phyloP scores from a whole-genome alignment of 2,113 vertebrate species.

The Thamnaconus septentrionalis region DNA sequence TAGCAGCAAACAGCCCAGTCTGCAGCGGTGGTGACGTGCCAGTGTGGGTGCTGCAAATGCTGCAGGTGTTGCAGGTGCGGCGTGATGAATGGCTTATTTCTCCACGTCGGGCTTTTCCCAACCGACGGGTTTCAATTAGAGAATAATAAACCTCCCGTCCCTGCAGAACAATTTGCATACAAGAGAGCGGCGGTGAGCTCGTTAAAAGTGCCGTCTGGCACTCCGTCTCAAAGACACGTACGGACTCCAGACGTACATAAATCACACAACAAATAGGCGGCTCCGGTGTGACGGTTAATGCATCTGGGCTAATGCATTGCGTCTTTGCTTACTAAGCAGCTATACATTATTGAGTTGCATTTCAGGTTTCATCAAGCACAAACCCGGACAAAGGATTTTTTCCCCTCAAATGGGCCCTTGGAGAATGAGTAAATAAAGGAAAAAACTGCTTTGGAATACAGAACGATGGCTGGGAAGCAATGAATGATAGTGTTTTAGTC shows the following conservation, averaged over 20 bases:
- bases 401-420: no score
- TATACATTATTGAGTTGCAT: conserved; percentile 12
- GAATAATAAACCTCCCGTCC: conserved; percentile 19
- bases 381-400: no score
- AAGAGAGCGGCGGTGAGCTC: conserved; percentile 28
- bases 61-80: no score
- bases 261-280: conserved; percentile 9
- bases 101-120: neutral
- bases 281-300: conserved; percentile 12
- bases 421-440: no score
- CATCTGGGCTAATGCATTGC: conserved; percentile 21
- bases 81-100: conserved; percentile 2
- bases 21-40: neutral
- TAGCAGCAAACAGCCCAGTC: neutral
- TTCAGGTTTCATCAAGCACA: conserved; percentile 31
- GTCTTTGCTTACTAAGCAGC: conserved; percentile 25
- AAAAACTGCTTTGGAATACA: no score
- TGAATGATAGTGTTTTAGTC: no score
- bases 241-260: conserved; percentile 9
- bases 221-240: neutral
- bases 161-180: conserved; percentile 25
- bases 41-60: neutral
- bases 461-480: no score
- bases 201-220: conserved; percentile 22
- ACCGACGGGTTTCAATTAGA: conserved; percentile 28